A percentile compares a stretch with the other conserved stretches of the same genome.
Evolutionary conservation across 1,140 invertebrate species (phyloP).

Genomic region (Drosophila trapezifrons): DNA sequence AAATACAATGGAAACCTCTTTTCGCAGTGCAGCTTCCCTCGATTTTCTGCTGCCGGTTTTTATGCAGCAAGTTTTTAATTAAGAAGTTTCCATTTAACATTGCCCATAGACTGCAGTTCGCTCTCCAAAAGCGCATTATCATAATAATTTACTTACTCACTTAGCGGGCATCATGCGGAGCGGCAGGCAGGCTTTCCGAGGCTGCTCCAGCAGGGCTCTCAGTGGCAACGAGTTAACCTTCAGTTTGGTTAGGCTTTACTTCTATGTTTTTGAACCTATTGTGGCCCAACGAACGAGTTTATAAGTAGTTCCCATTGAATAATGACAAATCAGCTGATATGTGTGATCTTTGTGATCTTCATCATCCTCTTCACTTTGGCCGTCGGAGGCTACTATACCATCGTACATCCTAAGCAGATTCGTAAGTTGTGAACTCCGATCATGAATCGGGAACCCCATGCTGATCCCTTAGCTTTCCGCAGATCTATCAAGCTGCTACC

Average conservation of each 20-base stretch:
- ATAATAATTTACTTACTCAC: constrained; percentile 78
- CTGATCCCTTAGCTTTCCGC: not conserved
- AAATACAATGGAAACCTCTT: not conserved
- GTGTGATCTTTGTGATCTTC: constrained; percentile 6
- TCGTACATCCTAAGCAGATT: not conserved
- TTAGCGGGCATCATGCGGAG: constrained; percentile 30
- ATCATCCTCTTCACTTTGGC: not conserved
- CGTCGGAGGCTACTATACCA: constrained; percentile 26
- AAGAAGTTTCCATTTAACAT: constrained; percentile 76
- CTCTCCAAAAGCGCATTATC: constrained; percentile 49
- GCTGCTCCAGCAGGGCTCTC: not conserved
- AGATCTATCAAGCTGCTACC: constrained; percentile 35
- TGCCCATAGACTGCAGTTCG: constrained; percentile 45
- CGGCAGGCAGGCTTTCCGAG: constrained; percentile 2
- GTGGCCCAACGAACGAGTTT: not conserved
- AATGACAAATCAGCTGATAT: constrained; percentile 12
- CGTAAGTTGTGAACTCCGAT: not conserved
- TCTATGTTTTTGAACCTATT: constrained; percentile 5
- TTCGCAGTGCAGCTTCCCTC: constrained; percentile 12
- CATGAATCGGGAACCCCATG: not conserved
- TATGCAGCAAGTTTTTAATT: constrained; percentile 76
- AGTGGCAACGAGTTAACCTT: constrained; percentile 27
- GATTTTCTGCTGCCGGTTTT: constrained; percentile 46
- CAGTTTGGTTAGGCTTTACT: constrained; percentile 11
- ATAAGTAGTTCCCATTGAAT: not conserved